Conservation (phyloP, 2,888 invertebrate species). For the Heteromyza rotundicornis region DNA sequence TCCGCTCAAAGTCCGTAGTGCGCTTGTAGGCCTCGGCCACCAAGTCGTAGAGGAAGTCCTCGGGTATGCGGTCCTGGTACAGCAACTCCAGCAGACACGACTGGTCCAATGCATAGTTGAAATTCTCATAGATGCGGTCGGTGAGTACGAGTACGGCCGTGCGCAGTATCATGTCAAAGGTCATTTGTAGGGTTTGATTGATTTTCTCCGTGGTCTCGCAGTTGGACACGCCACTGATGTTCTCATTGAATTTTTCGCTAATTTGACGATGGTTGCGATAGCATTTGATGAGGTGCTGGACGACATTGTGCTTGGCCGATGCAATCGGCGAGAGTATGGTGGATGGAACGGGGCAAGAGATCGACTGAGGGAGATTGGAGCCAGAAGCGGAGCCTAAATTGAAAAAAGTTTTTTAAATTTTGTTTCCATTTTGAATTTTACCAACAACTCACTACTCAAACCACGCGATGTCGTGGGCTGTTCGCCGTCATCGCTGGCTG, state of each 20-base stretch:
- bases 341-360: conserved; percentile 40
- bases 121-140: conserved; percentile 53
- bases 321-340: conserved; percentile 34
- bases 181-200: conserved; percentile 30
- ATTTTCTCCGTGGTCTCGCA: conserved; percentile 25
- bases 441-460: not conserved
- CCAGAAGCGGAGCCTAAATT: too few species aligned
- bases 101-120: conserved; percentile 50
- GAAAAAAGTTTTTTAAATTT: too few species aligned
- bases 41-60: conserved; percentile 69
- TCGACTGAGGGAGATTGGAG: too few species aligned
- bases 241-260: conserved; percentile 25
- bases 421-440: not conserved
- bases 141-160: conserved; percentile 48
- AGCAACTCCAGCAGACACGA: conserved; percentile 69
- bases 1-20: conserved; percentile 49
- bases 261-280: conserved; percentile 46
- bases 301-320: conserved; percentile 50
- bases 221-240: conserved; percentile 21
- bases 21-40: conserved; percentile 66
- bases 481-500: conserved; percentile 24
- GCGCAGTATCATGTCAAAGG: conserved; percentile 45
- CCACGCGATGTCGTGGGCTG: conserved; percentile 41
- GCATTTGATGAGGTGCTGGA: conserved; percentile 55
- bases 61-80: conserved; percentile 68